Evolutionary conservation across 2,797 vertebrate species (phyloP).

Genomic region (Hapalemur alaotrensis): DNA sequence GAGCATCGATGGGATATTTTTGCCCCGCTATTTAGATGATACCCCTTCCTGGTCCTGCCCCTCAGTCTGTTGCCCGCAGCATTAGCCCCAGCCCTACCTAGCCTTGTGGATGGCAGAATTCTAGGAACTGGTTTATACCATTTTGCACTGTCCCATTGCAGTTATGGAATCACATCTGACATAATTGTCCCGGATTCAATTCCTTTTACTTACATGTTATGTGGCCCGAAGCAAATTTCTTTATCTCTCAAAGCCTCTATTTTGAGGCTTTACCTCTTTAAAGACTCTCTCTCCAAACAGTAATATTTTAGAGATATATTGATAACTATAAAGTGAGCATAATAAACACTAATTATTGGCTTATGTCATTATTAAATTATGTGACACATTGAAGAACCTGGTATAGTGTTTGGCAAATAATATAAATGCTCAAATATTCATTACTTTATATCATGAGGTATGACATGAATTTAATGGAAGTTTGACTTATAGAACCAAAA

Average conservation of each 20-base stretch:
- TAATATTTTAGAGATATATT: not conserved
- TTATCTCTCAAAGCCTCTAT: not conserved
- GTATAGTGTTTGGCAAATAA: not conserved
- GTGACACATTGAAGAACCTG: not conserved
- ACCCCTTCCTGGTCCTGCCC: too few species aligned
- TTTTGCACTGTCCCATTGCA: too few species aligned
- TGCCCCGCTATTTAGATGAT: not conserved
- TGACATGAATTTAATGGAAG: not conserved
- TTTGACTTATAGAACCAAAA: not conserved
- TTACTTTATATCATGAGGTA: not conserved
- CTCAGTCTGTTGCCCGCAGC: not conserved
- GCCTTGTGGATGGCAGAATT: not conserved
- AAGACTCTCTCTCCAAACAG: not conserved
- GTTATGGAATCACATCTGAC: not conserved
- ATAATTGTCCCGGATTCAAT: not conserved
- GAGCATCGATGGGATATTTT: not conserved
- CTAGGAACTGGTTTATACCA: not conserved
- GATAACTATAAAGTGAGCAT: not conserved
- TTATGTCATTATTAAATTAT: constrained; percentile 7
- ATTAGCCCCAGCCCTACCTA: not conserved
- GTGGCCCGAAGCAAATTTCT: not conserved
- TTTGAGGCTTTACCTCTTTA: not conserved
- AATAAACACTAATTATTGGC: not conserved
- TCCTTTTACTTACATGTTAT: not conserved
- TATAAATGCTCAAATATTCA: not conserved